Conservation (phyloP, 1,140 invertebrate genomes). For the Proales similis region DNA sequence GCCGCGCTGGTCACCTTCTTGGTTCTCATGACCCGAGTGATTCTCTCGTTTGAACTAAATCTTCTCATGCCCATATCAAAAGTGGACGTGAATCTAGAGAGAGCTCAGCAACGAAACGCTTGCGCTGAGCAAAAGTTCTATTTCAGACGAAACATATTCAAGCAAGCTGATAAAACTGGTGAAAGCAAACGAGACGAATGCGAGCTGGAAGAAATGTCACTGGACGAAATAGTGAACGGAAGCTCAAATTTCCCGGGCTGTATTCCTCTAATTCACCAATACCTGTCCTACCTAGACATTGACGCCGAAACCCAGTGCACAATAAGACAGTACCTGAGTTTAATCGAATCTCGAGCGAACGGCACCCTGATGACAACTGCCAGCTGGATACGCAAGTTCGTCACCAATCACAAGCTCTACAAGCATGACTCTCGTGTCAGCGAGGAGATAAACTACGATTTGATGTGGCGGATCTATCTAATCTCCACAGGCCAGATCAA, state of each 20-base stretch:
- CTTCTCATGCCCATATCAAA: conserved; percentile 95
- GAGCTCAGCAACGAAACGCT: conserved; percentile 81
- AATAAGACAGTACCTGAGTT: conserved; percentile 86
- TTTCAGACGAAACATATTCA: conserved; percentile 38
- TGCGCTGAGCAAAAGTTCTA: conserved; percentile 68
- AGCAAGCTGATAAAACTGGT: neutral
- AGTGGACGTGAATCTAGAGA: conserved; percentile 96
- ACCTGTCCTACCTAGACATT: conserved; percentile 69
- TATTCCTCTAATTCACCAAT: conserved; percentile 83
- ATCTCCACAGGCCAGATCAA: conserved; percentile 27
- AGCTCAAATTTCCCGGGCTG: conserved; percentile 74
- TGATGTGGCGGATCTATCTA: conserved; percentile 61
- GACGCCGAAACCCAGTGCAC: conserved; percentile 94
- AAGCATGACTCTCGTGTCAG: conserved; percentile 77
- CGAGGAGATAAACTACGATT: conserved; percentile 84
- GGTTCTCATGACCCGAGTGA: conserved; percentile 88
- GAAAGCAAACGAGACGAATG: neutral
- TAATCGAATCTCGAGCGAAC: conserved; percentile 80
- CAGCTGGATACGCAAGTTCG: conserved; percentile 82
- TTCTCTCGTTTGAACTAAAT: conserved; percentile 89
- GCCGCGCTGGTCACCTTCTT: conserved; percentile 96
- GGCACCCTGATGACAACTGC: conserved; percentile 48
- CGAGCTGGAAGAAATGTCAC: conserved; percentile 60
- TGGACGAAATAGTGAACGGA: conserved; percentile 95
- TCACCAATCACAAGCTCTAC: conserved; percentile 79